These are phyloP conservation scores for Neuroterus valhalla DNA, from an alignment of 1,140 invertebrate genomes.

Conservation along the genomic window DNA sequence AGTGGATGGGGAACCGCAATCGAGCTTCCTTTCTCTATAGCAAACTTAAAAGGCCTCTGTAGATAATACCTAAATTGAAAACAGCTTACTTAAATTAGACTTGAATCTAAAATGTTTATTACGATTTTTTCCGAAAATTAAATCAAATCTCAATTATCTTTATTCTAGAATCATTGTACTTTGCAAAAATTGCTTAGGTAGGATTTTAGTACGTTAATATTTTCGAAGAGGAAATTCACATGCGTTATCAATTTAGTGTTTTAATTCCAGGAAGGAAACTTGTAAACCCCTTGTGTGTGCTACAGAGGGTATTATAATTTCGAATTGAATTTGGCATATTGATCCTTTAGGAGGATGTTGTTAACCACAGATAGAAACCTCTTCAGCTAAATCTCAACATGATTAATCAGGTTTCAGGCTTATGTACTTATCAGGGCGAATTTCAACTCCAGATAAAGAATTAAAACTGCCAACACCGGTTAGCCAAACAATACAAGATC, in stretches of 20 bases:
- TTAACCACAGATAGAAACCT: slow-evolving; percentile 1
- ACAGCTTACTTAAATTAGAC: slow-evolving; percentile 11
- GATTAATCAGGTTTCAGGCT: background rate
- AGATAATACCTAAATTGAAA: background rate
- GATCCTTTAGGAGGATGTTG: background rate
- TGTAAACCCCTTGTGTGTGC: background rate
- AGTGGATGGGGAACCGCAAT: slow-evolving; percentile 9
- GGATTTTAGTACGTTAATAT: too few species aligned
- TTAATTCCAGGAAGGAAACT: background rate
- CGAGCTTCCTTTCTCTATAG: background rate
- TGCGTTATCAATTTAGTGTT: background rate
- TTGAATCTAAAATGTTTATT: background rate
- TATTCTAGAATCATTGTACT: too few species aligned
- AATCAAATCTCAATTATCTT: too few species aligned
- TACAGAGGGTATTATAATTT: background rate
- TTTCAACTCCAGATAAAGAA: background rate
- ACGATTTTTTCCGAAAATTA: background rate
- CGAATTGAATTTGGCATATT: background rate
- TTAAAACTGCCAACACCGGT: slow-evolving; percentile 4
- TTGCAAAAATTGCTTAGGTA: too few species aligned
- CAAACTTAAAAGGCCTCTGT: background rate
- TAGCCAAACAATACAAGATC: background rate
- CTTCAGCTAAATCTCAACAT: background rate
- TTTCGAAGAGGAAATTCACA: too few species aligned
- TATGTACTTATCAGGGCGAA: background rate